These are phyloP conservation scores for Cryptoprocta ferox DNA, from an alignment of 2,797 vertebrate genomes.

Conservation along the genomic window DNA sequence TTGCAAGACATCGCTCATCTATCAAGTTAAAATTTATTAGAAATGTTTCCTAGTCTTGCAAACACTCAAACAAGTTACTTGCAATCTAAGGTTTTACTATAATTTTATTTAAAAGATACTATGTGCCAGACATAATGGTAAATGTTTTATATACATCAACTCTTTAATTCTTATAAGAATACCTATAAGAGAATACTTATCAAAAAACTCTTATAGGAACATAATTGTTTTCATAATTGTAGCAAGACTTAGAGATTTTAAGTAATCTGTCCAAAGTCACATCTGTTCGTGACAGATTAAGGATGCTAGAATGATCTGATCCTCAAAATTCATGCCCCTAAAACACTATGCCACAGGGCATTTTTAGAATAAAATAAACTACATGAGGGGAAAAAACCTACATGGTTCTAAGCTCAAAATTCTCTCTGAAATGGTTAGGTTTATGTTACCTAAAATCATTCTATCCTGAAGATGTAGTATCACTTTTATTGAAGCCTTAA, in stretches of 20 bases:
- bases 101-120: neutral
- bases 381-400: neutral
- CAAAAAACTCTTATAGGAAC: neutral
- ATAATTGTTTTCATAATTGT: neutral
- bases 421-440: neutral
- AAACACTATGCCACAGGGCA: neutral
- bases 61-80: too few species aligned
- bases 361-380: neutral
- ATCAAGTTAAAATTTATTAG: too few species aligned
- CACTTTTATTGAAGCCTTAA: neutral
- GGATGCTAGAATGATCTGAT: neutral
- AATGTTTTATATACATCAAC: neutral
- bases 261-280: neutral
- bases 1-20: too few species aligned
- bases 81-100: too few species aligned
- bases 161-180: neutral
- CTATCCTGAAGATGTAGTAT: neutral
- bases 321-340: neutral
- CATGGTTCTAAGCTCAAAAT: constrained; percentile 8
- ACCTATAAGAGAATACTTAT: neutral
- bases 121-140: neutral
- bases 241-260: neutral
- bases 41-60: too few species aligned
- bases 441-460: constrained; percentile 7
- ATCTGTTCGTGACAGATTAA: neutral